A percentile compares a stretch with the other conserved stretches of the same genome.
These are phyloP conservation scores for Phylloscopus trochilus DNA, from an alignment of 2,113 vertebrate genomes.

Conservation along the genomic window DNA sequence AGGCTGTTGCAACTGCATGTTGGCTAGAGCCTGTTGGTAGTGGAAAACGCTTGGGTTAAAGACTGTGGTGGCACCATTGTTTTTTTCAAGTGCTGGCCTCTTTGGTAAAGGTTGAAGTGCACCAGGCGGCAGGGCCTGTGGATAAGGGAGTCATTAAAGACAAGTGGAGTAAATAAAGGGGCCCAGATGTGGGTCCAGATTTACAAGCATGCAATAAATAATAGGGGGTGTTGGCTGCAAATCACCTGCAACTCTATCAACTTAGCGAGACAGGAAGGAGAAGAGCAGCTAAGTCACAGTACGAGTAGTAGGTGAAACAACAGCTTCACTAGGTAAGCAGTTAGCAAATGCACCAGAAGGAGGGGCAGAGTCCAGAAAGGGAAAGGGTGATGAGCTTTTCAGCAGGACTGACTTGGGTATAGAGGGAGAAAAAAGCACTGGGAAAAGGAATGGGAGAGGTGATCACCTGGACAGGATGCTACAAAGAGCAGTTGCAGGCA, in stretches of 20 bases:
- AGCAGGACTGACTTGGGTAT: background rate
- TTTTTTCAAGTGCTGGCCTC: slow-evolving; percentile 92
- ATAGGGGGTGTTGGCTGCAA: background rate
- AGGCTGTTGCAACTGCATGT: slow-evolving; percentile 93
- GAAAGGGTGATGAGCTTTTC: background rate
- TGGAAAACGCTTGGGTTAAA: slow-evolving; percentile 95
- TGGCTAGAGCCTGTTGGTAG: slow-evolving; percentile 96
- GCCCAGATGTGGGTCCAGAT: background rate
- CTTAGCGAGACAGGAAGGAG: background rate
- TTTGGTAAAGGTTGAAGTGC: slow-evolving; percentile 90
- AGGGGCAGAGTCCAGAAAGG: background rate
- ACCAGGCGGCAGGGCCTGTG: slow-evolving; percentile 81
- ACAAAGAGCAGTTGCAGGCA: slow-evolving; percentile 39
- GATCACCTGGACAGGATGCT: background rate
- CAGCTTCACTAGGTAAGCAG: background rate
- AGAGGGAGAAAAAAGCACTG: background rate
- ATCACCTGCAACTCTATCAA: slow-evolving; percentile 37
- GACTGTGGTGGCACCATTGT: slow-evolving; percentile 86
- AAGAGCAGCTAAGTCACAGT: background rate
- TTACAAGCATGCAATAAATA: slow-evolving; percentile 32
- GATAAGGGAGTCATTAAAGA: slow-evolving; percentile 72
- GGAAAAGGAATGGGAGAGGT: background rate
- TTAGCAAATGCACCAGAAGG: background rate
- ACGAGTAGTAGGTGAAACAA: background rate
- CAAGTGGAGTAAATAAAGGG: slow-evolving; percentile 14